These are phyloP conservation scores for Helicoverpa armigera DNA, from an alignment of 1,140 invertebrate genomes.

Conservation along the genomic window DNA sequence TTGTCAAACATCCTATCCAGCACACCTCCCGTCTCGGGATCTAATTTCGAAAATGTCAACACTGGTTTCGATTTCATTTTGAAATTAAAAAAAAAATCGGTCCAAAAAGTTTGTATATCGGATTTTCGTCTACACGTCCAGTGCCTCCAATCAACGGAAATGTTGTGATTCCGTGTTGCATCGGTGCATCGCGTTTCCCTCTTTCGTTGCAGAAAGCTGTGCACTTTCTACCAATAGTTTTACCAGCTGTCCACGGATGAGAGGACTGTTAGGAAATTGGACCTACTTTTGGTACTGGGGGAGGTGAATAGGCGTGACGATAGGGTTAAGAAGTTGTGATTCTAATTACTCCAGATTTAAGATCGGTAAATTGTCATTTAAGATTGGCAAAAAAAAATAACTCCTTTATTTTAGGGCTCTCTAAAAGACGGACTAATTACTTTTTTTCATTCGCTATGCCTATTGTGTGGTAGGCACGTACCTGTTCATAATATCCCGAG, in stretches of 20 bases:
- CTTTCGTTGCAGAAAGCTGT: slow-evolving; percentile 65
- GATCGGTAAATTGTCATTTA: too few species aligned
- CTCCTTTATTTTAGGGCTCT: too few species aligned
- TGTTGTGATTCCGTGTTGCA: slow-evolving; percentile 68
- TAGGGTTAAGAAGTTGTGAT: too few species aligned
- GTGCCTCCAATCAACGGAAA: slow-evolving; percentile 56
- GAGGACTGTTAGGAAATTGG: slow-evolving; percentile 30
- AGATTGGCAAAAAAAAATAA: too few species aligned
- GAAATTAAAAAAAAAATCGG: slow-evolving; percentile 36
- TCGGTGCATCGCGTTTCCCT: slow-evolving; percentile 61
- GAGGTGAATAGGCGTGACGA: not conserved
- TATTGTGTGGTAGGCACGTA: too few species aligned
- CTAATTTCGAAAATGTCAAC: slow-evolving; percentile 88
- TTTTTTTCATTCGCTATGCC: too few species aligned
- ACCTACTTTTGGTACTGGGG: not conserved
- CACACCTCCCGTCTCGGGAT: slow-evolving; percentile 87
- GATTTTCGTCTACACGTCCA: slow-evolving; percentile 38
- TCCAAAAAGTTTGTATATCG: slow-evolving; percentile 41
- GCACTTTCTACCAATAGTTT: slow-evolving; percentile 62
- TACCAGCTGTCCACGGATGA: slow-evolving; percentile 26
- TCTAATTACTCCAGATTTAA: too few species aligned
- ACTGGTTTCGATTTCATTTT: slow-evolving; percentile 77
- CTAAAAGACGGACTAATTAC: too few species aligned
- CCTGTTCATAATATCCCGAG: too few species aligned
- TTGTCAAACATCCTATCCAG: slow-evolving; percentile 90